A percentile compares a stretch with the other conserved stretches of the same genome.
phyloP scores from a whole-genome alignment of 2,113 vertebrate species.

The Otus sunia region DNA sequence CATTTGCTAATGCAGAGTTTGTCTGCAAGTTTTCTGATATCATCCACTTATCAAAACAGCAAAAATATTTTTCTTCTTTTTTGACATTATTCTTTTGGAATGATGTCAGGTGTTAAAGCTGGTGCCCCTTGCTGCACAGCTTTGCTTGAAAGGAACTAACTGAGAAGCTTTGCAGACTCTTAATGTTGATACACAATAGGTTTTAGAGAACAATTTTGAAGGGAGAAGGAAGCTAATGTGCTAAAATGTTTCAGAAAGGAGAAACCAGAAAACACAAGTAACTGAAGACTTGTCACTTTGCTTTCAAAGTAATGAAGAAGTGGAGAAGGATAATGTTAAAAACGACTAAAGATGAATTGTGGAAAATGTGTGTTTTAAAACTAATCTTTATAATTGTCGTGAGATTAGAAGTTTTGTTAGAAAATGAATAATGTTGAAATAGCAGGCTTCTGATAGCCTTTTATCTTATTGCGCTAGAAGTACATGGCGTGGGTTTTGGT shows the following conservation, averaged over 20 bases:
- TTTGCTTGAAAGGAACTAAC: background rate
- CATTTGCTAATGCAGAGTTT: background rate
- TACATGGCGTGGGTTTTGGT: background rate
- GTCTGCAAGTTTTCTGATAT: background rate
- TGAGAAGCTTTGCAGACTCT: background rate
- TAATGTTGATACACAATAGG: background rate
- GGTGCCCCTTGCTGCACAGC: background rate
- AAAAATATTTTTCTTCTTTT: background rate
- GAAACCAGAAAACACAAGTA: background rate
- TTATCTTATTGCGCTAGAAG: background rate
- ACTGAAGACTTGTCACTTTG: background rate
- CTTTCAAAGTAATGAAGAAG: background rate
- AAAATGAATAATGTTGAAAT: background rate
- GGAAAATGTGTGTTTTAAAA: background rate
- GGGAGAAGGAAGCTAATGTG: background rate
- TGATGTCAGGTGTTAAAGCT: background rate
- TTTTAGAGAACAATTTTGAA: background rate
- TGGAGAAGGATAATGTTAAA: background rate
- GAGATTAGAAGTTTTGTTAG: background rate
- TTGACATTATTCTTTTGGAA: background rate
- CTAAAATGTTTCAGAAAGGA: background rate
- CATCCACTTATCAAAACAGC: background rate
- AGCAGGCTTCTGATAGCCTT: background rate
- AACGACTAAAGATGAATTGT: background rate
- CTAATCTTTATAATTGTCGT: background rate